A percentile compares a stretch with the other conserved stretches of the same genome.
Evolutionary conservation across 2,888 invertebrate species (phyloP).

Genomic region (Rhimphoctona megacephalus): DNA sequence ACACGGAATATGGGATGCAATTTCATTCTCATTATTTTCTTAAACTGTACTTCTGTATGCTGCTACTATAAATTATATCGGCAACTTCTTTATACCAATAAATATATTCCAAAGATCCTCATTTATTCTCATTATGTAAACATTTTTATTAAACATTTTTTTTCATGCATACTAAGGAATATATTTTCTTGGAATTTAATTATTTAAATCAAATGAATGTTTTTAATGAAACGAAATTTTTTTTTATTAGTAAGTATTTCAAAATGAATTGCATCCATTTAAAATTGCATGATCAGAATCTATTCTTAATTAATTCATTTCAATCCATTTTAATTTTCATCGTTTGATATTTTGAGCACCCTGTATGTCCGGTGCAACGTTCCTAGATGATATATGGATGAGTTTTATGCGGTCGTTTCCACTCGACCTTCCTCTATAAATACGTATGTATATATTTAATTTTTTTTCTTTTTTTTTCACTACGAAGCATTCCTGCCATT

Average conservation of each 20-base stretch:
- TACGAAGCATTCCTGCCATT: conserved; percentile 35
- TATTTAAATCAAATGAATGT: neutral
- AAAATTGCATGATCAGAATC: neutral
- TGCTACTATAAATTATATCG: neutral
- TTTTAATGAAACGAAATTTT: neutral
- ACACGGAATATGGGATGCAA: neutral
- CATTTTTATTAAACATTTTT: no score
- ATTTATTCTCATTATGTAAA: neutral
- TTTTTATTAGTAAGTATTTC: no score
- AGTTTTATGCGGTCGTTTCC: conserved; percentile 40
- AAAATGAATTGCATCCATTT: neutral
- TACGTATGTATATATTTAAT: neutral
- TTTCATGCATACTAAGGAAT: no score
- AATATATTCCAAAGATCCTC: neutral
- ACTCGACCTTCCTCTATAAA: conserved; percentile 51
- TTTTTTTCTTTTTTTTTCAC: conserved; percentile 8
- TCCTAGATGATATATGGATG: conserved; percentile 15
- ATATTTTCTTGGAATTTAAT: neutral
- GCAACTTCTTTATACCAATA: neutral
- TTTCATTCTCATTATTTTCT: neutral
- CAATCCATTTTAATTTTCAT: neutral
- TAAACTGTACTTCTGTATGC: neutral
- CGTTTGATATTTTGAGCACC: neutral
- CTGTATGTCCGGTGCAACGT: conserved; percentile 36
- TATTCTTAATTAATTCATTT: neutral